Conservation (phyloP, 2,888 invertebrate species). For the Notocelia uddmanniana region DNA sequence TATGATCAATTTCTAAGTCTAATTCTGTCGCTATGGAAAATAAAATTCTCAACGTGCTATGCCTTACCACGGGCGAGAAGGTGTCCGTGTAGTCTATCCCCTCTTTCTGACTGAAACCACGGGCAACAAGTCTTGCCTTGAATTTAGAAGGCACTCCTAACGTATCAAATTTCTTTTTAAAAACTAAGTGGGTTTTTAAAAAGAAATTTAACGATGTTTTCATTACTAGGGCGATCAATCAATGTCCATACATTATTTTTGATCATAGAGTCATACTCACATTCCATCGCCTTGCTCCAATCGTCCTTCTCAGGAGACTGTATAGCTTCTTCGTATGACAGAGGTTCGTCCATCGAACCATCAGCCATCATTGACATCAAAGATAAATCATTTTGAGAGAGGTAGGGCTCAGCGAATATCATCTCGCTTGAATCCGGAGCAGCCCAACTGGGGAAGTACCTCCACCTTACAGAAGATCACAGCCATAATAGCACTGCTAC, state of each 20-base stretch:
- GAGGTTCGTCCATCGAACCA: slow-evolving; percentile 7
- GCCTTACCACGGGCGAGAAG: slow-evolving; percentile 16
- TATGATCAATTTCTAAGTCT: slow-evolving; percentile 20
- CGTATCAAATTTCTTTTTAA: slow-evolving; percentile 6
- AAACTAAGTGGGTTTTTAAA: slow-evolving; percentile 22
- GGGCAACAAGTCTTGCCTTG: slow-evolving; percentile 24
- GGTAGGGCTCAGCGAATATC: no score
- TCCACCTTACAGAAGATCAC: no score
- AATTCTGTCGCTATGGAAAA: slow-evolving; percentile 14
- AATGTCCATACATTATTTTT: slow-evolving; percentile 15
- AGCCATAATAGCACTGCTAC: no score
- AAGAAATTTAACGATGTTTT: slow-evolving; percentile 11
- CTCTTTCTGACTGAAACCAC: slow-evolving; percentile 21
- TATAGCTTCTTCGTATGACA: slow-evolving; percentile 5
- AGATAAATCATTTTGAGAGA: no score
- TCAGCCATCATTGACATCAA: slow-evolving; percentile 1
- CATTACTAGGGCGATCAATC: slow-evolving; percentile 4
- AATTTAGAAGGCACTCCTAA: slow-evolving; percentile 7
- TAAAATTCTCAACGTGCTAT: slow-evolving; percentile 20
- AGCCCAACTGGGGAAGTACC: no score
- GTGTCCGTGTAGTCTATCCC: slow-evolving; percentile 23
- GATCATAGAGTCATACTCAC: slow-evolving; percentile 24
- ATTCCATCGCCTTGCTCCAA: slow-evolving; percentile 6
- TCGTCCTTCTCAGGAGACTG: slow-evolving; percentile 13
- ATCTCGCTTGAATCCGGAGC: no score